Evolutionary conservation across 2,888 invertebrate genomes (phyloP).

Genomic region (Endomychus coccineus): DNA sequence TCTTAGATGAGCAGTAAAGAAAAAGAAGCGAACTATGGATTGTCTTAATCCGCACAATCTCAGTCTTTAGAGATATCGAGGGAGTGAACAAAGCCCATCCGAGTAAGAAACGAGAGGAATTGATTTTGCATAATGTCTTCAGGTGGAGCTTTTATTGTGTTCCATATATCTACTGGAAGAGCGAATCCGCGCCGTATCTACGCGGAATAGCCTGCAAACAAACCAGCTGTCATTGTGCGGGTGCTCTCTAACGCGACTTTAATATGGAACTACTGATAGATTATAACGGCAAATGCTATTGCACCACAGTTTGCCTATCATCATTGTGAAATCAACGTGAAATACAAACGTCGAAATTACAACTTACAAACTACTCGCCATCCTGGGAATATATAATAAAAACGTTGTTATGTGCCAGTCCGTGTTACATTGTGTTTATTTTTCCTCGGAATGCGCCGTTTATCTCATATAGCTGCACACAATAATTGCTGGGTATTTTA

Average conservation of each 20-base stretch:
- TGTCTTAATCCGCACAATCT: conserved; percentile 39
- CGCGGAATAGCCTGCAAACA: conserved; percentile 42
- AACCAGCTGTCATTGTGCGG: conserved; percentile 42
- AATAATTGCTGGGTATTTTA: no score
- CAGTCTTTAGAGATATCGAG: conserved; percentile 34
- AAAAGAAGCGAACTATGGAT: not conserved
- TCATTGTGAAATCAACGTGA: no score
- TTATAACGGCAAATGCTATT: no score
- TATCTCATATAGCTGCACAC: no score
- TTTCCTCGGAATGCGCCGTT: no score
- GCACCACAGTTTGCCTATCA: no score
- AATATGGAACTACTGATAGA: conserved; percentile 36
- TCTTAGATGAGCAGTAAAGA: not conserved
- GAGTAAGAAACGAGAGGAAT: conserved; percentile 41
- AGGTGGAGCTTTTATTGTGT: conserved; percentile 46
- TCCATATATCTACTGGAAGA: conserved; percentile 42
- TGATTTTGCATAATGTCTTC: conserved; percentile 49
- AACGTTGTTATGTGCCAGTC: no score
- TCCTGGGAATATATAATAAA: no score
- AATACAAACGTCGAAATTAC: no score
- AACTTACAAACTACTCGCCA: no score
- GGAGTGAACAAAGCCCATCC: conserved; percentile 38
- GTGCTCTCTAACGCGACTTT: conserved; percentile 39
- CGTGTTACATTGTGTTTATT: no score
- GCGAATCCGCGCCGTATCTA: conserved; percentile 31